Conservation (phyloP, 2,797 vertebrate species). For the Philypnodon macrostomus region DNA sequence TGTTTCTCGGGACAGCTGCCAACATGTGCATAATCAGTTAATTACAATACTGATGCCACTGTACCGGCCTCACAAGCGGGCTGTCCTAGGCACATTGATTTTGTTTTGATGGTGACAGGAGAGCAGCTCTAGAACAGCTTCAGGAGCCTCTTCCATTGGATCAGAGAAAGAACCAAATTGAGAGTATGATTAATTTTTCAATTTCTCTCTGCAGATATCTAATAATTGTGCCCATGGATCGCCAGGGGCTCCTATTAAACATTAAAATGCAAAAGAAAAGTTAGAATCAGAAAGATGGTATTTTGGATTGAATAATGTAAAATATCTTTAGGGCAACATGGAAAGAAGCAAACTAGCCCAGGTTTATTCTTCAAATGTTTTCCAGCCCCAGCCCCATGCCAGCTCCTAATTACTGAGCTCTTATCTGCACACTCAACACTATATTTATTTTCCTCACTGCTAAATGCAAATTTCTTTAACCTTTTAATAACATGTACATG, state of each 20-base stretch:
- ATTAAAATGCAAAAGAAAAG: constrained; percentile 94
- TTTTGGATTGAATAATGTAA: constrained; percentile 98
- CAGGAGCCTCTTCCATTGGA: constrained; percentile 81
- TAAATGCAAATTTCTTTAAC: constrained; percentile 68
- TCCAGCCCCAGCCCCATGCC: constrained; percentile 56
- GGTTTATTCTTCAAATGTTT: constrained; percentile 81
- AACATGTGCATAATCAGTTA: constrained; percentile 67
- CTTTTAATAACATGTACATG: constrained; percentile 62
- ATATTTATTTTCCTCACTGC: constrained; percentile 71
- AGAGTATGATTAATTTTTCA: constrained; percentile 97
- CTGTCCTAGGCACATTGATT: constrained; percentile 35
- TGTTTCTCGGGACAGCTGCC: constrained; percentile 35
- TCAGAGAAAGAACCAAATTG: constrained; percentile 83
- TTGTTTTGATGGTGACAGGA: constrained; percentile 54
- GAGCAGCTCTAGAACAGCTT: constrained; percentile 61
- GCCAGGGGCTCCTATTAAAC: constrained; percentile 95
- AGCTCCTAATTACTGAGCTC: constrained; percentile 69
- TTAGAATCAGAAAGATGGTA: constrained; percentile 90
- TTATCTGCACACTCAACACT: constrained; percentile 68
- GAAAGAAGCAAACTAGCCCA: constrained; percentile 79
- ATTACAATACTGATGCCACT: constrained; percentile 62
- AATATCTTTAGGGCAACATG: constrained; percentile 88
- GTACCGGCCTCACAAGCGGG: constrained; percentile 50
- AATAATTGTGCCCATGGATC: constrained; percentile 91
- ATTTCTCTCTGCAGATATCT: constrained; percentile 95